Percentiles rank a stretch among this genome's conserved stretches.
Evolutionary conservation across 1,140 invertebrate genomes (phyloP).

Genomic region (Drusus annulatus): DNA sequence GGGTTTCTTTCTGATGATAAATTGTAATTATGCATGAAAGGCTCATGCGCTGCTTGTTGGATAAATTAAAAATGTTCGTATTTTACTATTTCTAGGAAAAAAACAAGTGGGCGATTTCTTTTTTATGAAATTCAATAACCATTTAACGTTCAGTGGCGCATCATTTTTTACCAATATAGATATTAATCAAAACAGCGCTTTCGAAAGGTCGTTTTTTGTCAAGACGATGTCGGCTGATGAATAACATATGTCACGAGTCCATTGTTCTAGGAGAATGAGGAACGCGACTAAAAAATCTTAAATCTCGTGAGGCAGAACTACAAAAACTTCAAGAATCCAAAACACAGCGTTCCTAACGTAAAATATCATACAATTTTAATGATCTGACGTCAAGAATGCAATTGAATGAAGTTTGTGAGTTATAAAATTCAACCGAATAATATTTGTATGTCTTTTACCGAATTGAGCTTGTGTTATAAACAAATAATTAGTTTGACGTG

Average conservation of each 20-base stretch:
- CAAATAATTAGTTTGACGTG: neutral
- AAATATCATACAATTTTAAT: too few species aligned
- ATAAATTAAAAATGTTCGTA: too few species aligned
- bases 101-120: neutral
- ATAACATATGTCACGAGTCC: conserved; percentile 26
- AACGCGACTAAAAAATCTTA: conserved; percentile 7
- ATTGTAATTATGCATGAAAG: too few species aligned
- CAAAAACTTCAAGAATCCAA: neutral
- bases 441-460: neutral
- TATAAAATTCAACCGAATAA: too few species aligned
- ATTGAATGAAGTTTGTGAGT: too few species aligned
- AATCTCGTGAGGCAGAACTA: neutral
- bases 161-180: conserved; percentile 21
- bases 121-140: neutral
- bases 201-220: conserved; percentile 4
- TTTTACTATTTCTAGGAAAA: too few species aligned
- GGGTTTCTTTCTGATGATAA: too few species aligned
- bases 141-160: neutral
- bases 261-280: conserved; percentile 2
- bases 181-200: conserved; percentile 29
- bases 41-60: too few species aligned
- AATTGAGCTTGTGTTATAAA: neutral
- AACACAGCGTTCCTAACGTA: too few species aligned
- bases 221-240: conserved; percentile 13
- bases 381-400: too few species aligned